Base-by-base conservation (phyloP, 1,140 invertebrate species). In the Heliconius eleuchia region DNA sequence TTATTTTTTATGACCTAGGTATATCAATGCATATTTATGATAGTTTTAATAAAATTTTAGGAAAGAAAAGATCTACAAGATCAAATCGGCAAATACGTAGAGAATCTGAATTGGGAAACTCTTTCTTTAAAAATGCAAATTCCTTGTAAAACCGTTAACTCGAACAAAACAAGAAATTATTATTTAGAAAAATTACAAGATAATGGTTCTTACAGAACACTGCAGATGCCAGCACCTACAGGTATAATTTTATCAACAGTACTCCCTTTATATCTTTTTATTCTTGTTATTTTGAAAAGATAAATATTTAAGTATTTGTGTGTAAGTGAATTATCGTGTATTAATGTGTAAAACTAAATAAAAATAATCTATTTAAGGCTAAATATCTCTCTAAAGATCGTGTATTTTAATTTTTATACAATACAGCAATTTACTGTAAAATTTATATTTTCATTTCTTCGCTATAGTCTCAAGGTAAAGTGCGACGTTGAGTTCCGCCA, bases 121-220 rank as follows among this genome's bases (percentile, higher is more conserved):
- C 50, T 93, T 8, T 82, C 87, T 0, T 74, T 93, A 34, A 92
- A 91, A 79, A 93, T 93, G 91, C 87, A 89, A 77, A 91, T 93
- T n/a, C 91, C 91, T 8, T 93, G 91, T 78, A 77, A 84, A 9
- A 82, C 75, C 16, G 60, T 80, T 3, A 81, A 84, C 8, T 76
- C 83, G 5, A 91, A 90, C 46, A 87, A 82, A 76, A 87, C 85
- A 2, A 81, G 88, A n/a, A 85, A 88, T 46, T 93, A 92, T 73
- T 93, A 89, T 76, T 77, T 93, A 27, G 92, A 93, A 74, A 85
- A 80, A 73, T 85, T 91, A 1, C 88, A 88, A 23, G 85, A 81
- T 18, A 86, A 90, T 60, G 91, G 91, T 27, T 90, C 89, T 8
- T 93, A 92, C 80, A 89, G 90, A 74, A 92, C 91, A 71, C 77